phyloP scores from a whole-genome alignment of 2,113 vertebrate genomes.

The Mastomys natalensis region DNA sequence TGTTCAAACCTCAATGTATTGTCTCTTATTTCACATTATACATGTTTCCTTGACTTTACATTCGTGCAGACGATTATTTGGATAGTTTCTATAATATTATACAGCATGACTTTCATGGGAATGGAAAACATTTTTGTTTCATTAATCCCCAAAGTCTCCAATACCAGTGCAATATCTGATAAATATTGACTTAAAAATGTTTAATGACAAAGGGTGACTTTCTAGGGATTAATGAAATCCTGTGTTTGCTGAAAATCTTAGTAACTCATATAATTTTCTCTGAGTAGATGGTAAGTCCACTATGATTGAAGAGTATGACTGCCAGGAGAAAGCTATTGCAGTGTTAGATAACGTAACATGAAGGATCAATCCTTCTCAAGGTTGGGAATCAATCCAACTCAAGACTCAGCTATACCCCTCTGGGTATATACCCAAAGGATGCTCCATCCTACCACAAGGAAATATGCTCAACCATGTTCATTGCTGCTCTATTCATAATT shows the following conservation, averaged over 20 bases:
- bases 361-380: neutral
- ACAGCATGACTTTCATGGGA: neutral
- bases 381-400: neutral
- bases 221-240: neutral
- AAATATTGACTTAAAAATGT: neutral
- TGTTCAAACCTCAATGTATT: neutral
- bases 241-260: neutral
- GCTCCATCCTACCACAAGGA: neutral
- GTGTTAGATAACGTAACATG: neutral
- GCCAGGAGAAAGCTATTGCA: neutral
- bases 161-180: neutral
- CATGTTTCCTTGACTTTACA: neutral
- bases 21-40: neutral
- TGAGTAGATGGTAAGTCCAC: neutral
- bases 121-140: neutral
- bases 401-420: neutral
- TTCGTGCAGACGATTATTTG: neutral
- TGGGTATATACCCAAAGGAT: neutral
- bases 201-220: constrained; percentile 9
- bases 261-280: neutral
- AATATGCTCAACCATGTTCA: neutral
- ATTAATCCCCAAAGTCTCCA: neutral
- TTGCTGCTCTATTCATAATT: neutral
- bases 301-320: neutral
- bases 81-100: neutral